Percentiles rank a stretch among this genome's conserved stretches.
phyloP scores from a whole-genome alignment of 1,140 invertebrate species.

The Drosophila miranda region DNA sequence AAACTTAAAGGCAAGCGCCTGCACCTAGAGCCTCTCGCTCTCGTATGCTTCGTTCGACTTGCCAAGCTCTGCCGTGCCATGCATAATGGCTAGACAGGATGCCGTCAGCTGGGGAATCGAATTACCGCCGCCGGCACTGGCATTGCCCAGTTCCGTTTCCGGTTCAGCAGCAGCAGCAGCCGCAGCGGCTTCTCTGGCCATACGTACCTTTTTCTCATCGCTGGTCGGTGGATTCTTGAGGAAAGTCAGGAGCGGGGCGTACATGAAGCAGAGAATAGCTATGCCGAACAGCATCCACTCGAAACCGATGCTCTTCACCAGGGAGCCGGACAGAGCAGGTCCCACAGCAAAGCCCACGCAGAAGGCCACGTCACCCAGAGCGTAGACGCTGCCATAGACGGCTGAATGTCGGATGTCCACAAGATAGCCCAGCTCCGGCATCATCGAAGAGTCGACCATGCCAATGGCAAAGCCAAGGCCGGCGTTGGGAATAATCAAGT shows the following conservation, averaged over 20 bases:
- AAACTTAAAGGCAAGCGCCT: neutral
- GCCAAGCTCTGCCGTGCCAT: constrained; percentile 44
- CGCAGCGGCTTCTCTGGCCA: constrained; percentile 59
- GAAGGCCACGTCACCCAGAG: constrained; percentile 99
- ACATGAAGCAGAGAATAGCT: constrained; percentile 96
- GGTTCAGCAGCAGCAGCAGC: constrained; percentile 25
- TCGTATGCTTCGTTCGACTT: constrained; percentile 68
- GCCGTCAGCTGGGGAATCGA: constrained; percentile 44
- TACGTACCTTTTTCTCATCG: constrained; percentile 94
- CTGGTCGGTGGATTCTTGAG: constrained; percentile 95
- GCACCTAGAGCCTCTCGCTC: constrained; percentile 62
- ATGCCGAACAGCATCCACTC: constrained; percentile 98
- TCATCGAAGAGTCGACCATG: constrained; percentile 99
- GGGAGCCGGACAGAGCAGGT: constrained; percentile 85
- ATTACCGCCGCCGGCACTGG: neutral
- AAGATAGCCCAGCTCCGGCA: constrained; percentile 97
- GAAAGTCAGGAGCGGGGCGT: constrained; percentile 95
- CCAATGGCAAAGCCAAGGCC: constrained; percentile 99
- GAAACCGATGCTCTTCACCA: constrained; percentile 96
- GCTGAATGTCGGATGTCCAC: constrained; percentile 98
- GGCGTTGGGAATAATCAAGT: constrained; percentile 97
- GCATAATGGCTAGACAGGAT: constrained; percentile 65
- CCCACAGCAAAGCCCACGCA: constrained; percentile 98
- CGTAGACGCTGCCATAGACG: constrained; percentile 98
- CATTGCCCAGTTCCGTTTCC: constrained; percentile 6